These are phyloP conservation scores for Apomyelois bistriatella DNA, from an alignment of 2,888 invertebrate genomes.

Conservation along the genomic window DNA sequence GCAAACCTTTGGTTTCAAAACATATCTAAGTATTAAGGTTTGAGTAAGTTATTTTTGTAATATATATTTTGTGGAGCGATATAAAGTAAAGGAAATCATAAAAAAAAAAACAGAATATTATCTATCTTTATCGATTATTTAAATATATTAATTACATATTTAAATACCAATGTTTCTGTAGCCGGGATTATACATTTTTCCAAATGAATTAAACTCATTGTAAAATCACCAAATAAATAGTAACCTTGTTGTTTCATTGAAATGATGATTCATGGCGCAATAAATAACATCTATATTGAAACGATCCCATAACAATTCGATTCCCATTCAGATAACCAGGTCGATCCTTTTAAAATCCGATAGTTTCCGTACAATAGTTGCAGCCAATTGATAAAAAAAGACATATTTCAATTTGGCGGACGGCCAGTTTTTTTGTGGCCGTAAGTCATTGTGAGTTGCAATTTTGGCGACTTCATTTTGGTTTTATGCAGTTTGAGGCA, in stretches of 20 bases:
- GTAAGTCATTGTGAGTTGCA: constrained; percentile 50
- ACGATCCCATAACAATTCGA: constrained; percentile 45
- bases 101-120: too few species aligned
- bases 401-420: constrained; percentile 64
- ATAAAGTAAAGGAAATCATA: too few species aligned
- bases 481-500: background rate
- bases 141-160: too few species aligned
- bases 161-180: too few species aligned
- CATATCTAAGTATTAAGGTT: too few species aligned
- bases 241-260: constrained; percentile 21
- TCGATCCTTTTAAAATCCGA: constrained; percentile 55
- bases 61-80: too few species aligned
- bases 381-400: constrained; percentile 51
- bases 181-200: background rate
- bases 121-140: too few species aligned
- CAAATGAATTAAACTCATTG: background rate
- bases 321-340: constrained; percentile 56
- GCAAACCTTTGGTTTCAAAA: too few species aligned
- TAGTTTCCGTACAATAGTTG: constrained; percentile 50
- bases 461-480: constrained; percentile 25
- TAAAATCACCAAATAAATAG: constrained; percentile 12
- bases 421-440: constrained; percentile 54
- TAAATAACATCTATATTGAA: constrained; percentile 38
- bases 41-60: too few species aligned
- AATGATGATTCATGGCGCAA: constrained; percentile 25